phyloP scores from a whole-genome alignment of 2,797 vertebrate genomes.

The Neoniphon sammara region DNA sequence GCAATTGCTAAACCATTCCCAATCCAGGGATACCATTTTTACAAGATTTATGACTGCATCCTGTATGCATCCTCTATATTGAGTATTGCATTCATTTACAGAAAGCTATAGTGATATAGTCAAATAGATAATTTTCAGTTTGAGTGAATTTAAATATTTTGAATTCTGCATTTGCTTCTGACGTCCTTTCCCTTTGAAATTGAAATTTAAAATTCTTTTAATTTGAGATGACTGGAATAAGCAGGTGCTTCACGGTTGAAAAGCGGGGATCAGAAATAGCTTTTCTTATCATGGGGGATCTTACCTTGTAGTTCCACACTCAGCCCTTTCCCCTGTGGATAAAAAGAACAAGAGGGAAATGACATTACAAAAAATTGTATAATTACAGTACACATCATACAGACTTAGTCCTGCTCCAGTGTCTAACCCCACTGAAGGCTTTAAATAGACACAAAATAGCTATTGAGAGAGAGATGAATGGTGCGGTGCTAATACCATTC shows the following conservation, averaged over 20 bases:
- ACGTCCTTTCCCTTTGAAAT: not conserved
- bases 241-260: conserved; percentile 26
- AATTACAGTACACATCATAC: conserved; percentile 57
- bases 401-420: conserved; percentile 39
- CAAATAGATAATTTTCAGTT: not conserved
- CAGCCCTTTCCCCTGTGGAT: conserved; percentile 92
- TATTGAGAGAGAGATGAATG: conserved; percentile 78
- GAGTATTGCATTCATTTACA: conserved; percentile 4
- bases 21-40: not conserved
- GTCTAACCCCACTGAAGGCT: conserved; percentile 50
- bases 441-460: conserved; percentile 68
- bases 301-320: conserved; percentile 98
- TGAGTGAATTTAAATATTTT: too few species aligned
- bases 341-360: conserved; percentile 64
- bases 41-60: not conserved
- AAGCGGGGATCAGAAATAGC: conserved; percentile 25
- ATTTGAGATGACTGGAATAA: conserved; percentile 3
- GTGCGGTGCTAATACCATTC: conserved; percentile 63
- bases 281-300: conserved; percentile 56
- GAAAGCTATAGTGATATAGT: not conserved
- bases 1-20: not conserved
- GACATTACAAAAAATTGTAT: conserved; percentile 49
- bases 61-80: not conserved
- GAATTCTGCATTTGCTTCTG: not conserved
- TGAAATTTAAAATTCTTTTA: not conserved